Evolutionary conservation across 2,888 invertebrate genomes (phyloP).

Genomic region (Rhagium mordax): DNA sequence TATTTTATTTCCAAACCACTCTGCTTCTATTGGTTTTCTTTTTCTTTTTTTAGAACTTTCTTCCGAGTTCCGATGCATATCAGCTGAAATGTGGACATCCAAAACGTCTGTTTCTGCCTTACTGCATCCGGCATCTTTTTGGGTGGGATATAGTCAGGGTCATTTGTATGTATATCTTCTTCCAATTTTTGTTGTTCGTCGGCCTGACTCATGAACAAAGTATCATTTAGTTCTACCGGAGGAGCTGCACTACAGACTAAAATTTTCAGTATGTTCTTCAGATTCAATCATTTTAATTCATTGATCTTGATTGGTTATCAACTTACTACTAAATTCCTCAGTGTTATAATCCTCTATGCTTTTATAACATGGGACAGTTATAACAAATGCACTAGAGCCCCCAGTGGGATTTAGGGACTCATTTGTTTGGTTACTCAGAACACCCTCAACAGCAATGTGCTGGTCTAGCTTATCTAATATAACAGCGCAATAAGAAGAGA

Average conservation of each 20-base stretch:
- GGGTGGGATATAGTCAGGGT: not conserved
- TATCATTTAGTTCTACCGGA: too few species aligned
- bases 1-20: conserved; percentile 16
- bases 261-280: not conserved
- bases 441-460: not conserved
- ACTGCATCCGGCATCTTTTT: not conserved
- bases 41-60: conserved; percentile 5
- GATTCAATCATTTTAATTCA: not conserved
- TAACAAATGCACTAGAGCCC: not conserved
- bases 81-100: not conserved
- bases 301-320: not conserved
- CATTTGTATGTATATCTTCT: not conserved
- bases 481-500: not conserved
- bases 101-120: not conserved
- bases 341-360: not conserved
- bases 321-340: not conserved
- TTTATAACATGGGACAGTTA: not conserved
- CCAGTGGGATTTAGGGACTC: not conserved
- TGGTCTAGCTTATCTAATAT: not conserved
- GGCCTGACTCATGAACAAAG: not conserved
- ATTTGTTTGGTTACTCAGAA: not conserved
- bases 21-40: conserved; percentile 12
- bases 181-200: not conserved
- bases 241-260: too few species aligned
- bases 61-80: not conserved